Evolutionary conservation across 2,113 vertebrate species (phyloP).

Genomic region (Dipodomys merriami): DNA sequence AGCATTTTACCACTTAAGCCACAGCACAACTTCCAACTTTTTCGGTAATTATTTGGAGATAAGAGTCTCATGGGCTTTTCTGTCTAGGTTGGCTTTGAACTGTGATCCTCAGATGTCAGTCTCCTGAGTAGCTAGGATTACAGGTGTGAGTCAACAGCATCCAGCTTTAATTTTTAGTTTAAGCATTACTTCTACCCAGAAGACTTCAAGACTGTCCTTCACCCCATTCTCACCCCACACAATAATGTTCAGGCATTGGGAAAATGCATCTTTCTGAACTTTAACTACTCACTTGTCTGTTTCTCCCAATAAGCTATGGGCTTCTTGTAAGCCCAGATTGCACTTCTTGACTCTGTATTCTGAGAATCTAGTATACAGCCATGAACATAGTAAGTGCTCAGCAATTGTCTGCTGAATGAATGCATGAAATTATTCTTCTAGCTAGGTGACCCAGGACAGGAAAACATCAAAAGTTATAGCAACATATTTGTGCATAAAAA

Average conservation of each 20-base stretch:
- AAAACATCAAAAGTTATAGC: not conserved
- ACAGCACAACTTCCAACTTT: too few species aligned
- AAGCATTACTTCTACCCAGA: conserved; percentile 4
- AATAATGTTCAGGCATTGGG: not conserved
- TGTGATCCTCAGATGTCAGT: too few species aligned
- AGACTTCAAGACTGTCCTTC: not conserved
- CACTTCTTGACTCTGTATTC: not conserved
- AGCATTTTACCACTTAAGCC: too few species aligned
- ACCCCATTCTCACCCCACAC: not conserved
- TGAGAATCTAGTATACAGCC: not conserved
- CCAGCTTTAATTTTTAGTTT: not conserved
- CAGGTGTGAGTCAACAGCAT: too few species aligned
- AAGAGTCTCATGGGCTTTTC: too few species aligned
- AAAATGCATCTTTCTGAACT: not conserved
- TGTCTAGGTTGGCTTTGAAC: too few species aligned
- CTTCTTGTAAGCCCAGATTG: not conserved
- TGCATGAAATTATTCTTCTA: not conserved
- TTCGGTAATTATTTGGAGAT: too few species aligned
- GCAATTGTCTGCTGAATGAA: not conserved
- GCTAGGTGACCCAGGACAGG: not conserved
- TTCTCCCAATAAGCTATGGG: not conserved
- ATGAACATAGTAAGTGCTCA: not conserved
- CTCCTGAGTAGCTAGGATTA: too few species aligned
- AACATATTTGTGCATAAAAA: not conserved
- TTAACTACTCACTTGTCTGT: not conserved